These are phyloP conservation scores for Hestina assimilis DNA, from an alignment of 1,140 invertebrate genomes.

Conservation along the genomic window DNA sequence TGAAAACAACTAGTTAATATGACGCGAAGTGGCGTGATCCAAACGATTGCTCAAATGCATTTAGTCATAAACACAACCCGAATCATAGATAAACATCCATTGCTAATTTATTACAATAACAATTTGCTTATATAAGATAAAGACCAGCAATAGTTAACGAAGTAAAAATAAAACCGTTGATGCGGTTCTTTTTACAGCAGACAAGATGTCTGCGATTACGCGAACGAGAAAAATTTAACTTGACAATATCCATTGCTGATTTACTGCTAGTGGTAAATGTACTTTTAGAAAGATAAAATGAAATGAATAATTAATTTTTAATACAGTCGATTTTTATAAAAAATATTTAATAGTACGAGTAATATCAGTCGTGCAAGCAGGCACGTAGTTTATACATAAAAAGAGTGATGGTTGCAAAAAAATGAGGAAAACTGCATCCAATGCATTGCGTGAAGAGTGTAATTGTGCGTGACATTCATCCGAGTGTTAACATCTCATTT, in stretches of 20 bases:
- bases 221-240: too few relatives aligned
- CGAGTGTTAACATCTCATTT: conserved; percentile 10
- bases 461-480: conserved; percentile 23
- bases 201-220: conserved; percentile 1
- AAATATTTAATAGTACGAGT: not conserved
- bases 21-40: conserved; percentile 24
- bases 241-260: conserved; percentile 6
- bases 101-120: not conserved
- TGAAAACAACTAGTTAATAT: conserved; percentile 12
- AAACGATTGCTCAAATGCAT: conserved; percentile 1
- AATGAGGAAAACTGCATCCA: conserved; percentile 37
- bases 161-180: not conserved
- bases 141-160: not conserved
- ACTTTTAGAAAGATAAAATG: not conserved
- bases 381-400: conserved; percentile 46
- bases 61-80: conserved; percentile 2
- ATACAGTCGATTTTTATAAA: not conserved
- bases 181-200: conserved; percentile 1
- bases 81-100: not conserved
- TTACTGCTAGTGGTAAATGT: not conserved
- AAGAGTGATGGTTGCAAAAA: conserved; percentile 41
- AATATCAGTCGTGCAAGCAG: conserved; percentile 27
- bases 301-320: conserved; percentile 3
- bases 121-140: not conserved
- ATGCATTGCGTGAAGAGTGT: conserved; percentile 24